Evolutionary conservation across 2,113 vertebrate species (phyloP).

Genomic region (Chiloscyllium plagiosum): DNA sequence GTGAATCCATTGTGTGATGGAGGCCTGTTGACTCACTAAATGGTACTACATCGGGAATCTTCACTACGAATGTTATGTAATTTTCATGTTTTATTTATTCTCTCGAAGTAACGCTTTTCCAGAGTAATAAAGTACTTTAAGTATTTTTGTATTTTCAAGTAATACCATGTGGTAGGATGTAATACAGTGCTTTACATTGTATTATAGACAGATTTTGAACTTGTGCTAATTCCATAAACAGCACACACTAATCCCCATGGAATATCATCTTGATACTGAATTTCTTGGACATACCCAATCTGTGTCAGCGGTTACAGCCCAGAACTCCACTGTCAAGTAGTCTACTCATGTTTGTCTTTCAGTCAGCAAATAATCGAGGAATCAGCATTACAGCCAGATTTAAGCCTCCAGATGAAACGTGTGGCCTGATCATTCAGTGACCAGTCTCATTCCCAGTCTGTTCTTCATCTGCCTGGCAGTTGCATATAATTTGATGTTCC

Average conservation of each 20-base stretch:
- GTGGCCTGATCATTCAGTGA: not conserved
- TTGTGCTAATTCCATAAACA: not conserved
- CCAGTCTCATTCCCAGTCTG: not conserved
- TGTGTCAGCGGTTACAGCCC: no score
- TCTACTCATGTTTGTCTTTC: not conserved
- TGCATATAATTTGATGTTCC: not conserved
- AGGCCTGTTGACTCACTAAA: not conserved
- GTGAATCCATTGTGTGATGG: not conserved
- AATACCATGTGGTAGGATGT: not conserved
- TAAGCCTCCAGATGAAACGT: not conserved
- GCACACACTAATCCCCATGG: not conserved
- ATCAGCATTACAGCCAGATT: not conserved
- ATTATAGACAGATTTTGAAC: not conserved
- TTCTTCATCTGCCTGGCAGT: not conserved
- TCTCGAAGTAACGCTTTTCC: not conserved
- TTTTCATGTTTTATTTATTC: not conserved
- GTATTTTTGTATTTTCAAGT: not conserved
- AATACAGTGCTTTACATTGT: not conserved
- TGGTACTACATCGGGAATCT: not conserved
- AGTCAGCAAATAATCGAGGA: not conserved
- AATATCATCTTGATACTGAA: not conserved
- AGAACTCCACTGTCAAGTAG: not conserved
- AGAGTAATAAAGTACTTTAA: not conserved
- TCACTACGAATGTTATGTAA: not conserved
- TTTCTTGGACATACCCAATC: not conserved